A percentile compares a stretch with the other conserved stretches of the same genome.
Conservation (phyloP, 2,113 vertebrate genomes). For the Ochotona curzoniae region DNA sequence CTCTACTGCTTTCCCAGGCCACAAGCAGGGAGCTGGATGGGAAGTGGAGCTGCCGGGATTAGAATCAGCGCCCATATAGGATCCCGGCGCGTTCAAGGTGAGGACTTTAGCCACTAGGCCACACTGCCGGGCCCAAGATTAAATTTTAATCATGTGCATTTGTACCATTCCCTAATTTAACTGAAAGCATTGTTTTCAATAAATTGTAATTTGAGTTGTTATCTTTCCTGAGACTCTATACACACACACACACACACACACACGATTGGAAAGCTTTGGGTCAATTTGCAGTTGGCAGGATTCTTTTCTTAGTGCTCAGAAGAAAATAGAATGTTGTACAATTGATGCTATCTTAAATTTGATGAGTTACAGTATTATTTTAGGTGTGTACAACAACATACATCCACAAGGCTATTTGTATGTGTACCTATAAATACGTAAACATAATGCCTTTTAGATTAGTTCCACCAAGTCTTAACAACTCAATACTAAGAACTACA, state of each 20-base stretch:
- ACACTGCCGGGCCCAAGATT: too few species aligned
- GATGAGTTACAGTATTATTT: not conserved
- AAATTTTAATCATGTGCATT: conserved; percentile 15
- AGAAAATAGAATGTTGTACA: not conserved
- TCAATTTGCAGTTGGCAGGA: not conserved
- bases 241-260: too few species aligned
- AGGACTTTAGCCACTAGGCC: too few species aligned
- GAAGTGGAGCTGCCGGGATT: too few species aligned
- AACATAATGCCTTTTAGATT: not conserved
- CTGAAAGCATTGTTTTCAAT: conserved; percentile 12
- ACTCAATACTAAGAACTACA: conserved; percentile 12
- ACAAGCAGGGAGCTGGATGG: too few species aligned
- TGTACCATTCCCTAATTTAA: conserved; percentile 11
- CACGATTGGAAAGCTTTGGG: not conserved
- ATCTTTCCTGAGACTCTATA: not conserved
- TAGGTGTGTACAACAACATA: not conserved
- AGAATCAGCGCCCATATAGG: too few species aligned
- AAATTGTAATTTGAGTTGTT: not conserved
- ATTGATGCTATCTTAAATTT: not conserved
- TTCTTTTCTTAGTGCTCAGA: not conserved
- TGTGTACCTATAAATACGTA: not conserved
- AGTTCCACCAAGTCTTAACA: not conserved
- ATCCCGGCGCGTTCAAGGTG: too few species aligned
- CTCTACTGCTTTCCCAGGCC: too few species aligned
- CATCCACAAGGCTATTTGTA: not conserved